Evolutionary conservation across 35 echinoderm and acorn worm genomes (phyloP).

Genomic region (Lytechinus pictus): DNA sequence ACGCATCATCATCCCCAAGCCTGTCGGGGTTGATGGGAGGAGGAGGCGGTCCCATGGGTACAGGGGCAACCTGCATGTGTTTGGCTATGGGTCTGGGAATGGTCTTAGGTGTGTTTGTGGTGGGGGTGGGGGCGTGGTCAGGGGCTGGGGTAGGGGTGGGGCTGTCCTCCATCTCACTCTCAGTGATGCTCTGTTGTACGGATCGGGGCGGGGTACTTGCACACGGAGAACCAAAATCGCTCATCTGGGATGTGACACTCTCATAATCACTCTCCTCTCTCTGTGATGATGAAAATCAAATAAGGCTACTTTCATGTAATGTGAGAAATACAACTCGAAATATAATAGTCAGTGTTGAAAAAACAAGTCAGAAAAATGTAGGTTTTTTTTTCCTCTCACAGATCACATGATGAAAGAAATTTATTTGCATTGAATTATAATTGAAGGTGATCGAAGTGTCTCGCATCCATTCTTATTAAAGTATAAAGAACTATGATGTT

Average conservation of each 20-base stretch:
- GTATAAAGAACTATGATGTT: too few relatives aligned
- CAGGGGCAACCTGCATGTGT: constrained; percentile 40
- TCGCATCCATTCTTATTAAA: too few relatives aligned
- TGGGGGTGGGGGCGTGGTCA: not conserved
- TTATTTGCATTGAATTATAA: too few relatives aligned
- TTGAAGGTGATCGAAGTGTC: too few relatives aligned
- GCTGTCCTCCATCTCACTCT: constrained; percentile 39
- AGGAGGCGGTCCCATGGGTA: constrained; percentile 62
- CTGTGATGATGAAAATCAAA: constrained; percentile 32
- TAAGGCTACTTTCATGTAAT: not conserved
- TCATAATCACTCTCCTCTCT: constrained; percentile 92
- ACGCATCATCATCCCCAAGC: constrained; percentile 62
- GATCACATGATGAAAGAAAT: too few relatives aligned
- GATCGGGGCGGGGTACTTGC: constrained; percentile 59
- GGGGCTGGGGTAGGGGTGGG: not conserved
- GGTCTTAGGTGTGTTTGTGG: not conserved
- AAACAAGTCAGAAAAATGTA: not conserved
- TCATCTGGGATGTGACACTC: constrained; percentile 76
- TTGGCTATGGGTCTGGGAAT: constrained; percentile 12
- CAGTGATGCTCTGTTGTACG: constrained; percentile 31
- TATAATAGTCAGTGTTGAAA: not conserved
- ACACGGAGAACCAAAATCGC: constrained; percentile 89
- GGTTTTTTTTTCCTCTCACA: too few relatives aligned
- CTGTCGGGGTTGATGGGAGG: constrained; percentile 26
- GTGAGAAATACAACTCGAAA: not conserved